phyloP scores from a whole-genome alignment of 2,113 vertebrate species.

The Epinephelus moara region DNA sequence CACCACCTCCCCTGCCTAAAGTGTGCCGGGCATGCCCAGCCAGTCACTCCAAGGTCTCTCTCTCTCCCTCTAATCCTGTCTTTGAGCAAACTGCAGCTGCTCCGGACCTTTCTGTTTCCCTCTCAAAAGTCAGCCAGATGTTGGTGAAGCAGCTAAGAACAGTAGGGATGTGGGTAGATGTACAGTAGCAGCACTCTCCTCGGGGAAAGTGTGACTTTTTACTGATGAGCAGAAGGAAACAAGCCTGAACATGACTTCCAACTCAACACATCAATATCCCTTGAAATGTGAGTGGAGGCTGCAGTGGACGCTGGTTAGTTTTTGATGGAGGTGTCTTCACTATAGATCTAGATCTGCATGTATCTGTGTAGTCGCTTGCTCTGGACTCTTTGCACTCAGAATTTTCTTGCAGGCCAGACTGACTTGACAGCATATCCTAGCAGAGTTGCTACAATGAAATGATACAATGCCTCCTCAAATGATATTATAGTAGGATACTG shows the following conservation, averaged over 20 bases:
- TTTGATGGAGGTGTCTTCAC: not conserved
- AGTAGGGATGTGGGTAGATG: conserved; percentile 6
- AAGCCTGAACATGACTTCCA: not conserved
- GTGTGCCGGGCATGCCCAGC: conserved; percentile 10
- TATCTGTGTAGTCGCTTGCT: not conserved
- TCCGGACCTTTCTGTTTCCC: conserved; percentile 13
- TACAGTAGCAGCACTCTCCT: not conserved
- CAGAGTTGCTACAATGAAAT: conserved; percentile 4
- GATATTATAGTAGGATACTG: not conserved
- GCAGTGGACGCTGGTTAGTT: not conserved
- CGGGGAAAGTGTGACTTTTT: conserved; percentile 25
- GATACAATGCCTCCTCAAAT: conserved; percentile 7
- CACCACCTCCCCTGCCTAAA: conserved; percentile 30
- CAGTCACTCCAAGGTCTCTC: conserved; percentile 16
- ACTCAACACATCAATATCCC: not conserved
- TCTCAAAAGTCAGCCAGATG: conserved; percentile 15
- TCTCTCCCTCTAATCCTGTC: conserved; percentile 17
- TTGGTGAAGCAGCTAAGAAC: conserved; percentile 14
- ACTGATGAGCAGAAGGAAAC: conserved; percentile 8
- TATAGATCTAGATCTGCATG: not conserved
- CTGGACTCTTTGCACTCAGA: not conserved
- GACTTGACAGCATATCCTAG: not conserved
- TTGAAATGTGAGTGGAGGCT: not conserved
- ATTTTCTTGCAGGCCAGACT: not conserved
- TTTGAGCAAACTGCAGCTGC: conserved; percentile 36